Conservation (phyloP, 2,888 invertebrate genomes). For the Germaria angustata region DNA sequence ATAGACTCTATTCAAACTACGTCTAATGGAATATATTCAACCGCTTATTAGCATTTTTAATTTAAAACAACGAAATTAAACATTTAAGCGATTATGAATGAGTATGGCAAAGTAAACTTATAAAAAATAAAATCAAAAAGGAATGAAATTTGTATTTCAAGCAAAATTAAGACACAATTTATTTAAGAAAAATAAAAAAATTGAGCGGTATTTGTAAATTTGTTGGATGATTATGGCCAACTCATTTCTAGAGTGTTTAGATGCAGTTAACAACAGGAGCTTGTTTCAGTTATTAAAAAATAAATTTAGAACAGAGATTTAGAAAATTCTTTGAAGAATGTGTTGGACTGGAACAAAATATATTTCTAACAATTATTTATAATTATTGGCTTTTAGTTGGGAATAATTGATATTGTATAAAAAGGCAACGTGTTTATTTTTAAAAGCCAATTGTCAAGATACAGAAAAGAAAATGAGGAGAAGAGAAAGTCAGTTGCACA, state of each 20-base stretch:
- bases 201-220: slow-evolving; percentile 5
- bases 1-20: too few relatives aligned
- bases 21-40: too few relatives aligned
- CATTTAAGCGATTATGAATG: slow-evolving; percentile 22
- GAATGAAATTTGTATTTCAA: slow-evolving; percentile 15
- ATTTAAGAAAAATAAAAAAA: background rate
- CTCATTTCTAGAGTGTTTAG: background rate
- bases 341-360: background rate
- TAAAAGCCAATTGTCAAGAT: slow-evolving; percentile 65
- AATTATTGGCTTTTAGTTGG: slow-evolving; percentile 8
- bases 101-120: slow-evolving; percentile 31
- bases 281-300: background rate
- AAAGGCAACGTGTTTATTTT: slow-evolving; percentile 73
- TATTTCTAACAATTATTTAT: slow-evolving; percentile 44
- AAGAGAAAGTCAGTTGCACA: slow-evolving; percentile 64
- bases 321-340: background rate
- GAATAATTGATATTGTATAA: slow-evolving; percentile 59
- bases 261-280: slow-evolving; percentile 2
- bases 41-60: slow-evolving; percentile 57
- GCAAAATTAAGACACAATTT: slow-evolving; percentile 29
- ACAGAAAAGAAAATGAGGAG: background rate
- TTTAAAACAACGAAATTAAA: slow-evolving; percentile 25
- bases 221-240: background rate
- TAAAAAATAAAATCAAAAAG: slow-evolving; percentile 17
- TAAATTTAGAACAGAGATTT: too few relatives aligned